phyloP scores from a whole-genome alignment of 2,888 invertebrate genomes.

The Melanostoma mellinum region DNA sequence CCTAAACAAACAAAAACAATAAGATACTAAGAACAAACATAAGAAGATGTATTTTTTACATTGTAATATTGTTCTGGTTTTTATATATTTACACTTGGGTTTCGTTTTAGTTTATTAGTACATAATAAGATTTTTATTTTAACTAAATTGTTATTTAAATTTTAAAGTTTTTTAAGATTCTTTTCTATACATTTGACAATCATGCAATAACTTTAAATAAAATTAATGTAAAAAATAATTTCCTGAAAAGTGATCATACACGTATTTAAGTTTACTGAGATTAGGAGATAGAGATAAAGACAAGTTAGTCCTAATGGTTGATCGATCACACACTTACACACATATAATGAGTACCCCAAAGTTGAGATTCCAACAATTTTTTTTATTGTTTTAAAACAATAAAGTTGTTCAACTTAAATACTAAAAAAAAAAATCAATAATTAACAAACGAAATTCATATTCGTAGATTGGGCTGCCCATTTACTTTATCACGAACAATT shows the following conservation, averaged over 20 bases:
- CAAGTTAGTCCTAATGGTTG: slow-evolving; percentile 24
- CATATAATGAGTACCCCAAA: slow-evolving; percentile 26
- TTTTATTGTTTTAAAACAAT: slow-evolving; percentile 10
- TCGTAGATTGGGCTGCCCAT: slow-evolving; percentile 26
- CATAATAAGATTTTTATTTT: slow-evolving; percentile 35
- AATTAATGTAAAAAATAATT: slow-evolving; percentile 47
- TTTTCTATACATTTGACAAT: slow-evolving; percentile 60
- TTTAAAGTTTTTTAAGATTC: slow-evolving; percentile 9
- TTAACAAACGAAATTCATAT: slow-evolving; percentile 33
- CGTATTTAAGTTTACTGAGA: slow-evolving; percentile 22
- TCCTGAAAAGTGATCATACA: slow-evolving; percentile 35
- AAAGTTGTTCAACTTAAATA: slow-evolving; percentile 21
- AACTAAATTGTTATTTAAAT: slow-evolving; percentile 21
- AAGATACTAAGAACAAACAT: slow-evolving; percentile 14
- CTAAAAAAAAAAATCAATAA: not conserved
- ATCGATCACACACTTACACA: slow-evolving; percentile 50
- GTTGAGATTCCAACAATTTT: slow-evolving; percentile 16
- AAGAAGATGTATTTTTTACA: slow-evolving; percentile 41
- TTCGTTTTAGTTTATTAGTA: slow-evolving; percentile 22
- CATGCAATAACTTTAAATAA: slow-evolving; percentile 63
- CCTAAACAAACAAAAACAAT: slow-evolving; percentile 60
- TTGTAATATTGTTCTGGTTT: slow-evolving; percentile 43
- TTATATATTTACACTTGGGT: slow-evolving; percentile 59
- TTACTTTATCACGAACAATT: slow-evolving; percentile 43
- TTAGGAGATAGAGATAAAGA: slow-evolving; percentile 26